Evolutionary conservation across 2,113 vertebrate genomes (phyloP).

Genomic region (Ageneiosus marmoratus): DNA sequence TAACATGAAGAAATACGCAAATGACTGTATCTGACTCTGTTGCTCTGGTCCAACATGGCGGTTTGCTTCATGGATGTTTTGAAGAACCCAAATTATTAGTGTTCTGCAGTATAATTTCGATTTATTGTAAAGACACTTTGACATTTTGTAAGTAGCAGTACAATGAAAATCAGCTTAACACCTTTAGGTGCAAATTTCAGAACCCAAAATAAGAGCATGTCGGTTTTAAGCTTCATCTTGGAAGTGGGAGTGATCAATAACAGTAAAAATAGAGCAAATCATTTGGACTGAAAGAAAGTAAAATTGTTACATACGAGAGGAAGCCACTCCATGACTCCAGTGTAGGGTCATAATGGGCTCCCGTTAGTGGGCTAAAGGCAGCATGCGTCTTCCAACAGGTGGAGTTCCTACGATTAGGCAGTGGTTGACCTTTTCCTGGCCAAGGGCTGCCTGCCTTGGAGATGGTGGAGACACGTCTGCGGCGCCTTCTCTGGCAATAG

Average conservation of each 20-base stretch:
- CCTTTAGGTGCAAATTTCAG: neutral
- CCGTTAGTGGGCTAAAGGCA: constrained; percentile 54
- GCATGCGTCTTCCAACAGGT: constrained; percentile 59
- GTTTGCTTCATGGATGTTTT: neutral
- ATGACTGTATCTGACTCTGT: too few species aligned
- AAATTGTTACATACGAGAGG: constrained; percentile 80
- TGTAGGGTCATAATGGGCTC: constrained; percentile 54
- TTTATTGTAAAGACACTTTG: neutral
- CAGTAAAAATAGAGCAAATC: neutral
- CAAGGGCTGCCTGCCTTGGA: constrained; percentile 66
- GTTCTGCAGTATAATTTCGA: neutral
- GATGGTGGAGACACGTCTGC: constrained; percentile 63
- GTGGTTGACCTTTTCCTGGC: constrained; percentile 59
- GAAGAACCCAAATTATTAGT: neutral
- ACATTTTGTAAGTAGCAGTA: neutral
- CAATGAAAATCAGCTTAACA: neutral
- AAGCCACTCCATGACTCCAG: constrained; percentile 76
- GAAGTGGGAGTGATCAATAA: neutral
- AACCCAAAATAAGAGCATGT: neutral
- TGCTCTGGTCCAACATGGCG: neutral
- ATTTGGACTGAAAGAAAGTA: constrained; percentile 32
- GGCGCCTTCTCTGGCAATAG: constrained; percentile 68
- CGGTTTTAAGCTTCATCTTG: neutral
- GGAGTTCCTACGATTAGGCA: constrained; percentile 47
- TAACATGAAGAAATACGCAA: neutral